Evolutionary conservation across 2,797 vertebrate species (phyloP).

Genomic region (Rhynchonycteris naso): DNA sequence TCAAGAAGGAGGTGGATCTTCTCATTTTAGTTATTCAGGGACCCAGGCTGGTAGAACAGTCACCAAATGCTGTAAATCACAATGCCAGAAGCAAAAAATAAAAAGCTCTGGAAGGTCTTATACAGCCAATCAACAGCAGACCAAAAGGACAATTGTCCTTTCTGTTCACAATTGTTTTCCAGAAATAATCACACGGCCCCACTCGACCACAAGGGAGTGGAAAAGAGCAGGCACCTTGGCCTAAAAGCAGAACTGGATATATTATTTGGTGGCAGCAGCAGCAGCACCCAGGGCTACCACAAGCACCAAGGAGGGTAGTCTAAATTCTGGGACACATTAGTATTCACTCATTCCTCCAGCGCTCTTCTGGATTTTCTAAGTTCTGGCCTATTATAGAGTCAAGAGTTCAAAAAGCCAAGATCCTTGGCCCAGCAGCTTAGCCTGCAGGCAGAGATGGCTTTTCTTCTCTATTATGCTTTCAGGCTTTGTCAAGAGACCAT

Average conservation of each 20-base stretch:
- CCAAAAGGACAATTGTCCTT: neutral
- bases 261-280: neutral
- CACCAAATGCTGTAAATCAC: neutral
- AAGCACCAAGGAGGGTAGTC: neutral
- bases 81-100: neutral
- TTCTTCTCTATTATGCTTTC: neutral
- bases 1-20: neutral
- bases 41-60: neutral
- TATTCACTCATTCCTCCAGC: neutral
- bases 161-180: neutral
- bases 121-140: neutral
- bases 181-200: neutral
- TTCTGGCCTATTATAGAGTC: neutral
- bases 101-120: neutral
- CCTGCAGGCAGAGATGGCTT: neutral
- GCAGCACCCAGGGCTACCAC: no score
- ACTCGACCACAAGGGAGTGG: neutral
- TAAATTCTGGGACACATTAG: neutral
- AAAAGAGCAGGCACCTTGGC: neutral
- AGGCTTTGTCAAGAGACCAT: neutral
- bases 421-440: neutral
- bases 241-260: neutral
- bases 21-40: neutral
- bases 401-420: neutral
- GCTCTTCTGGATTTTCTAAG: neutral